A percentile compares a stretch with the other conserved stretches of the same genome.
These are phyloP conservation scores for Holacanthus passer DNA, from an alignment of 2,113 vertebrate genomes.

Conservation along the genomic window DNA sequence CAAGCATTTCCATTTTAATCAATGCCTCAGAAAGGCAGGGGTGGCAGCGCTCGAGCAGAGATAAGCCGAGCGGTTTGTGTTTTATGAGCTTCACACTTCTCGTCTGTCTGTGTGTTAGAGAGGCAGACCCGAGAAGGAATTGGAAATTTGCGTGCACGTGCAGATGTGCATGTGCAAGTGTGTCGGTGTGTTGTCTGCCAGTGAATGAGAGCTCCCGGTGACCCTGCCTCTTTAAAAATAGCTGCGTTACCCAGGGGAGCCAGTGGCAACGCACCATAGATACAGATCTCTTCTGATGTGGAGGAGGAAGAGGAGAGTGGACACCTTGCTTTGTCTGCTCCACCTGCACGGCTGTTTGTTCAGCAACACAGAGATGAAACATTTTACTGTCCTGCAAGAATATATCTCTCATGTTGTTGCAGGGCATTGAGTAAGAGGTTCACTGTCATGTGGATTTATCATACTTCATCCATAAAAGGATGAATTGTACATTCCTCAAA, in stretches of 20 bases:
- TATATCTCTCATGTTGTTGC: constrained; percentile 22
- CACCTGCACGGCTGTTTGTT: constrained; percentile 59
- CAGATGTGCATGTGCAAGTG: constrained; percentile 32
- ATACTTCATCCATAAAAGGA: constrained; percentile 25
- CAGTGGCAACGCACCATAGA: constrained; percentile 78
- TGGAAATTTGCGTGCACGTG: constrained; percentile 3
- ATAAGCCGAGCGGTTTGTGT: too few relatives aligned
- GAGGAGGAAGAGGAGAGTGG: constrained; percentile 54
- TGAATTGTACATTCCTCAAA: constrained; percentile 55
- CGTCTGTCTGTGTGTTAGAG: too few relatives aligned
- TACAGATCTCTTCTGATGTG: constrained; percentile 67
- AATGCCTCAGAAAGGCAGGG: constrained; percentile 44
- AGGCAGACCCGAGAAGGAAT: not conserved
- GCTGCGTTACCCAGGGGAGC: constrained; percentile 73
- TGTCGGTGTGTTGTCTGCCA: constrained; percentile 49
- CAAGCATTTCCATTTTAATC: constrained; percentile 53
- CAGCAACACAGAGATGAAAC: constrained; percentile 46
- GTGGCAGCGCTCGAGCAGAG: not conserved
- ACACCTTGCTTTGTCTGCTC: constrained; percentile 62
- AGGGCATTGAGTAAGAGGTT: constrained; percentile 30
- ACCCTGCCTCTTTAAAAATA: constrained; percentile 81
- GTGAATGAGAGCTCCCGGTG: constrained; percentile 60
- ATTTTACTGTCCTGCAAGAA: constrained; percentile 28
- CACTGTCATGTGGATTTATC: constrained; percentile 55
- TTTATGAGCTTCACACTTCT: too few relatives aligned